Conservation (phyloP, 2,113 vertebrate species). For the Sinosuthora webbiana region DNA sequence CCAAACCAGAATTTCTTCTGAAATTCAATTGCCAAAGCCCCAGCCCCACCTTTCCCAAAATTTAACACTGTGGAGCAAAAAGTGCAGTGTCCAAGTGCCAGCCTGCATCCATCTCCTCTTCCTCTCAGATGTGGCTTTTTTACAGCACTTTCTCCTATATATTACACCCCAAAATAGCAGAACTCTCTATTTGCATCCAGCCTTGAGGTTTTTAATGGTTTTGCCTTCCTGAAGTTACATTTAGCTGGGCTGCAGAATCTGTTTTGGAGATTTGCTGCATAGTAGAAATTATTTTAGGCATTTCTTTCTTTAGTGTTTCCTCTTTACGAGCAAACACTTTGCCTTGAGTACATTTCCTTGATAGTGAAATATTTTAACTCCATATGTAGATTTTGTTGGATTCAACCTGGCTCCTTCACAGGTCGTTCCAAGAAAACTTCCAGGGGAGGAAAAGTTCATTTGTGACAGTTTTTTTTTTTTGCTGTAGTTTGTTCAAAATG, state of each 20-base stretch:
- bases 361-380: neutral
- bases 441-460: neutral
- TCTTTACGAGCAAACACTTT: neutral
- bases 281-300: neutral
- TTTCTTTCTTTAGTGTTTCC: neutral
- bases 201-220: neutral
- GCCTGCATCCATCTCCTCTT: neutral
- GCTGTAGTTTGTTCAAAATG: fast-evolving
- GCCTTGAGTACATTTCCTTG: neutral
- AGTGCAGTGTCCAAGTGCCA: neutral
- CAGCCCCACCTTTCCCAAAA: neutral
- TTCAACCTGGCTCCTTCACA: neutral
- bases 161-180: neutral
- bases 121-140: fast-evolving
- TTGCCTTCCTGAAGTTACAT: neutral
- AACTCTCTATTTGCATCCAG: neutral
- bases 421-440: neutral
- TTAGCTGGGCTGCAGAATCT: neutral
- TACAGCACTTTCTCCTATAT: neutral
- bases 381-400: neutral
- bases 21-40: neutral
- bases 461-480: fast-evolving
- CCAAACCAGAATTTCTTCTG: neutral
- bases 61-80: neutral
- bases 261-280: neutral